Base-by-base conservation (phyloP, 2,888 invertebrate species). In the Subacronicta megacephala region DNA sequence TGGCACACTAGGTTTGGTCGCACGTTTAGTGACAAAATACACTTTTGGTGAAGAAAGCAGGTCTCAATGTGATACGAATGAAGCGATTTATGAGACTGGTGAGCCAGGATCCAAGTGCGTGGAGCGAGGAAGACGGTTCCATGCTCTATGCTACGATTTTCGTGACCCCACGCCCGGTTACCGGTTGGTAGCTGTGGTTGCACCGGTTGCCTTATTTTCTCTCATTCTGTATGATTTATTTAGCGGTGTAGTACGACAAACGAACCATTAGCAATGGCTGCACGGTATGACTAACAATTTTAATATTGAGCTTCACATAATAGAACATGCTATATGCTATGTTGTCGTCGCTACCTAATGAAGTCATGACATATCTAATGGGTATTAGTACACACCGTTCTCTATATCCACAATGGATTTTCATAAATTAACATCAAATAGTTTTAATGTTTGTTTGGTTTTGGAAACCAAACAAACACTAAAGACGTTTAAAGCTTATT, bases 191-290 rank as follows among this genome's bases (percentile, higher is more conserved):
- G 91, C 93, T 9, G 86, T 93, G n/a, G 16, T 90, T 26, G 92
- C 91, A 1, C 90, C 93, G 0, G 80, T 90, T 12, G 87, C 86
- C 12, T 77, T 94, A 16, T 93, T 93, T 63, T 84, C 89, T 1
- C 81, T 94, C 4, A 91, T 93, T 62, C 81, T 94, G 17, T 93
- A 90, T 51, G 92, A 93, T 76, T 82, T 92, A 49, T 92, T 93
- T 62, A 92, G 89, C 64, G 87, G 92, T 51, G 90, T 92, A n/a
- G 84, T 93, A 33, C 84, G 91, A 64, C 91, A 92, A 63, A 87
- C 86, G 16, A 87, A 85, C 67, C 81, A 80, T 70, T 89, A 64
- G 74, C 41, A 20, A 23, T 23, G 35, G 0, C 5, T n/a, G 29
- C 12, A 10, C n/a, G 31, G 31, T n/a, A n/a, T 31, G n/a, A 4